Base-by-base conservation (phyloP, 2,888 invertebrate species). In the Drosophila prostipennis region DNA sequence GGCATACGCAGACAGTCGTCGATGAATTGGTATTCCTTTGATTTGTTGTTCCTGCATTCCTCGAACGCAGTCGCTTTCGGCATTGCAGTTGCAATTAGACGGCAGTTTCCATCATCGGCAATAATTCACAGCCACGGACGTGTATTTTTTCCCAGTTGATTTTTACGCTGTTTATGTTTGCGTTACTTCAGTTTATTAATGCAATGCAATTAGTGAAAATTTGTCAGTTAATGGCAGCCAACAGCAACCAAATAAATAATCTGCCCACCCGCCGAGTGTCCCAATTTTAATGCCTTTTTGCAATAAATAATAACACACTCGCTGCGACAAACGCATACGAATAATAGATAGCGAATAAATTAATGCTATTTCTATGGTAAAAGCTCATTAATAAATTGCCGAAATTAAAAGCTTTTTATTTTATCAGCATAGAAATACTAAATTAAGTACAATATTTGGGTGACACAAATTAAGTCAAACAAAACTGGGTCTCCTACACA, bases 231-330 rank as follows among this genome's bases (percentile, higher is more conserved):
- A 84, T 84, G 84, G 83, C 84, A 63, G 74, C 67, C 77, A 77
- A 72, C 83, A 83, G 77, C 84, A 81, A 74, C 68, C 68, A 64
- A 71, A 89, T 87, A 89, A 90, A 90, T 89, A 88, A 89, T 89
- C 88, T 19, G 8, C n/a, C 34, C 45, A 14, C 14, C n/a, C 43
- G 4, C 34, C 4, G 42, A 3, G 26, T 13, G 59, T 16, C 60
- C 89, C 78, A 80, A 84, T 79, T 71, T 89, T 89, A 89, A 89
- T 89, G 89, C 76, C 78, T 90, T 89, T 84, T 79, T 78, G 80
- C 72, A 65, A 85, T 82, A 85, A 85, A 85, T 85, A 79, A 87
- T 81, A 72, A 34, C 42, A 34, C 19, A 32, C 53, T 52, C 52
- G 23, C 37, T 6, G 8, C 16, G 34, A 23, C 58, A 51, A 39